A percentile compares a stretch with the other conserved stretches of the same genome.
Conservation (phyloP, 1,140 invertebrate genomes). For the Neoseiulus cucumeris region DNA sequence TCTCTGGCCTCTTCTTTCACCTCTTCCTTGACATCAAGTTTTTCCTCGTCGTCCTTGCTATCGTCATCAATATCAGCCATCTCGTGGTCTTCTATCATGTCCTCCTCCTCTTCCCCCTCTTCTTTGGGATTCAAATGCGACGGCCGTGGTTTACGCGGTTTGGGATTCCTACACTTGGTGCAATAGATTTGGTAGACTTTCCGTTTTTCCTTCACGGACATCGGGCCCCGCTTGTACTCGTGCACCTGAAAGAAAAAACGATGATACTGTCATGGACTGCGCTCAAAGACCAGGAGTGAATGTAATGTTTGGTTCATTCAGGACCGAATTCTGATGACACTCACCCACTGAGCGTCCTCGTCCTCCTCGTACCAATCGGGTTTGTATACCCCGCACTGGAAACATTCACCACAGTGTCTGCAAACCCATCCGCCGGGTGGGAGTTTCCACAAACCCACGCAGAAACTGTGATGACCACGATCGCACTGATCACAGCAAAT, state of each 20-base stretch:
- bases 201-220: neutral
- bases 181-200: slow-evolving; percentile 5
- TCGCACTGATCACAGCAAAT: slow-evolving; percentile 89
- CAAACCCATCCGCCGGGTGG: slow-evolving; percentile 79
- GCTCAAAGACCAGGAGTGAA: too few relatives aligned
- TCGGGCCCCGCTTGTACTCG: neutral
- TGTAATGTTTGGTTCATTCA: too few relatives aligned
- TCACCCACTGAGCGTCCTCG: neutral
- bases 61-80: neutral
- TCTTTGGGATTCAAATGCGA: neutral
- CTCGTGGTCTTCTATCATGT: neutral
- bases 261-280: too few relatives aligned
- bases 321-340: too few relatives aligned
- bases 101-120: neutral
- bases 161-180: neutral
- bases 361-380: slow-evolving; percentile 32
- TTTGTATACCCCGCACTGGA: slow-evolving; percentile 33
- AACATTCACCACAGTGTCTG: slow-evolving; percentile 48
- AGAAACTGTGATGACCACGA: slow-evolving; percentile 77
- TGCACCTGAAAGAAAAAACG: neutral
- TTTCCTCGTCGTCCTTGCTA: neutral
- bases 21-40: too few relatives aligned
- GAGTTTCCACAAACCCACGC: slow-evolving; percentile 58
- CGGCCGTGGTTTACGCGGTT: neutral
- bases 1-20: too few relatives aligned